Base-by-base conservation (phyloP, 2,888 invertebrate genomes). In the Apoda limacodes region DNA sequence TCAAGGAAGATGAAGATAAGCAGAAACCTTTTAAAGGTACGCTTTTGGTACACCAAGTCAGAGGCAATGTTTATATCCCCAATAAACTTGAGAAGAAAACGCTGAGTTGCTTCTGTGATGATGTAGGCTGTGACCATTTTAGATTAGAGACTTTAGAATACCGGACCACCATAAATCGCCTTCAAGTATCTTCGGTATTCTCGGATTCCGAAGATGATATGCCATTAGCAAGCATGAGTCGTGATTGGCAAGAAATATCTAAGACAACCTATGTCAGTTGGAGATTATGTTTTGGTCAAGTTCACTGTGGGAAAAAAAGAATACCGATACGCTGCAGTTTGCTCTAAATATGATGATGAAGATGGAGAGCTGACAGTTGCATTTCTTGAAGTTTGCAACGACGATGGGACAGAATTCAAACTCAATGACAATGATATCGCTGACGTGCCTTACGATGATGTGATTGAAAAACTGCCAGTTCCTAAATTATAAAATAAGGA, bases 351-450 rank as follows among this genome's bases (percentile, higher is more conserved):
- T 39, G 37, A 42, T 27, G 37, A 36, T 20, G 39, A 35, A 17
- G 37, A 42, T 19, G 37, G 37, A 32, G 37, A 42, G 22, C 20
- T 39, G 33, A 35, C 32, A 27, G 35, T 42, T 27, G 14, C 33
- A 33, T 39, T 32, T 9, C 32, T 39, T 25, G 21, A 42, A 37
- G 34, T 39, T 30, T 35, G 35, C 24, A 34, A 39, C 15, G 28
- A 35, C 25, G 24, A 37, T 28, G 39, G 37, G 7, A 37, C 25
- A 24, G 24, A 25, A 32, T 42, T 39, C 12, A 33, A 39, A 30
- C 9, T 43, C 9, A 28, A 40, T 39, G 32, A 43, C 2, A 22
- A 34, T 39, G 43, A 43, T 40, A 25, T 40, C 25, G 37, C 37
- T 20, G 35, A 37, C 27, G 42, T 39, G 23, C 35, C 35, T 31